A percentile compares a stretch with the other conserved stretches of the same genome.
phyloP scores from a whole-genome alignment of 2,113 vertebrate genomes.

The Scomber colias region DNA sequence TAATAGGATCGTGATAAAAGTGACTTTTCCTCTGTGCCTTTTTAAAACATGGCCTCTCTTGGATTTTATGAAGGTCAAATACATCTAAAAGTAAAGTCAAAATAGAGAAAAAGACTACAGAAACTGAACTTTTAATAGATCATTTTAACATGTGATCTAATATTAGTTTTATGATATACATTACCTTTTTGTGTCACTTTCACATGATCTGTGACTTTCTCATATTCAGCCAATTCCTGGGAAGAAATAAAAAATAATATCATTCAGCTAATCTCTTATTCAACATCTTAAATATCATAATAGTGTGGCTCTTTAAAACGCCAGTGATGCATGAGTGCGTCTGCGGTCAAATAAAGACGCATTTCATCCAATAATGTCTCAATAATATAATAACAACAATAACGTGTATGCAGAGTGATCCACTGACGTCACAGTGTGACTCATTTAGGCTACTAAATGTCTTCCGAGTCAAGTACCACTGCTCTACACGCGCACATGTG shows the following conservation, averaged over 20 bases:
- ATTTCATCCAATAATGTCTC: background rate
- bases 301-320: too few relatives aligned
- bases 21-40: too few relatives aligned
- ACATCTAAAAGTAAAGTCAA: background rate
- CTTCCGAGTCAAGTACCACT: background rate
- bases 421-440: slow-evolving; percentile 5
- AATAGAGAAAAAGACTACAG: background rate
- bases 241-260: background rate
- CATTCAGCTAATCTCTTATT: too few relatives aligned
- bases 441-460: background rate
- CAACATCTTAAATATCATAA: background rate
- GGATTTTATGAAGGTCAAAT: background rate
- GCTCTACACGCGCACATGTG: slow-evolving; percentile 19
- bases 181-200: slow-evolving; percentile 83
- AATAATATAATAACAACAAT: slow-evolving; percentile 4
- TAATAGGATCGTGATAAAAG: too few relatives aligned
- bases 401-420: background rate
- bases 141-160: too few relatives aligned
- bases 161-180: too few relatives aligned
- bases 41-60: too few relatives aligned
- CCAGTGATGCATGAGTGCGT: background rate
- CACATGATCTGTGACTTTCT: slow-evolving; percentile 74
- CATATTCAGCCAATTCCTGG: slow-evolving; percentile 80
- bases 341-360: background rate
- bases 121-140: too few relatives aligned